phyloP scores from a whole-genome alignment of 2,888 invertebrate species.

The Eueremaeus valkanovi region DNA sequence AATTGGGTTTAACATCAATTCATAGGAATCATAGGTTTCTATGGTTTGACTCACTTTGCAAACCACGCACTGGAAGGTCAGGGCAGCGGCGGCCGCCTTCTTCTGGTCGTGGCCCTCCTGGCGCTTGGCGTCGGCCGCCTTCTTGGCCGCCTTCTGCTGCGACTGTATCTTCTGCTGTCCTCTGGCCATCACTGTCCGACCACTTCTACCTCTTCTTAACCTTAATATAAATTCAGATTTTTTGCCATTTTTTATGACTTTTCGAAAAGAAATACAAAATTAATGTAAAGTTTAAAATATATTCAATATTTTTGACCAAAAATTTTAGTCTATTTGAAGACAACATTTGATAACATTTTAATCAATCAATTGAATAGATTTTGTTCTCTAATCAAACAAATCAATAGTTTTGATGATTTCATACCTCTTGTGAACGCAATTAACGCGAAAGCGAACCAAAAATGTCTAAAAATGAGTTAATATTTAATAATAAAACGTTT shows the following conservation, averaged over 20 bases:
- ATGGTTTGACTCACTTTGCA: conserved; percentile 70
- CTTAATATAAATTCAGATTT: not conserved
- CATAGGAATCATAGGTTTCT: too few species aligned
- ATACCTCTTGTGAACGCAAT: not conserved
- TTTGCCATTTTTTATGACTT: not conserved
- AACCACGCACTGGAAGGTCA: conserved; percentile 81
- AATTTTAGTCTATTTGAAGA: not conserved
- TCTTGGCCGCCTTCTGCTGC: conserved; percentile 91
- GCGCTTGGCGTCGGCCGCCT: conserved; percentile 77
- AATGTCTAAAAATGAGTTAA: not conserved
- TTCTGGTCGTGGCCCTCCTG: conserved; percentile 87
- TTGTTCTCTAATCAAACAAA: too few species aligned
- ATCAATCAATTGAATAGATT: too few species aligned
- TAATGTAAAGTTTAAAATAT: too few species aligned
- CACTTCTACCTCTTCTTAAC: not conserved
- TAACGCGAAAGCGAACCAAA: not conserved
- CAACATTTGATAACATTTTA: too few species aligned
- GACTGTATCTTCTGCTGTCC: conserved; percentile 98
- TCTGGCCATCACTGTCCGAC: conserved; percentile 73
- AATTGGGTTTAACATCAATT: too few species aligned
- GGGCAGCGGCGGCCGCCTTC: conserved; percentile 89
- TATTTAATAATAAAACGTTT: not conserved
- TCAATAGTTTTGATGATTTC: not conserved
- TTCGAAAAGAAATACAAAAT: not conserved
- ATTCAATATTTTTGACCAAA: not conserved